Evolutionary conservation across 53 echinoderm and acorn worm genomes (phyloP), one percentile per base, ranked within the genome.

Genomic region (Holothuria leucospilota): DNA sequence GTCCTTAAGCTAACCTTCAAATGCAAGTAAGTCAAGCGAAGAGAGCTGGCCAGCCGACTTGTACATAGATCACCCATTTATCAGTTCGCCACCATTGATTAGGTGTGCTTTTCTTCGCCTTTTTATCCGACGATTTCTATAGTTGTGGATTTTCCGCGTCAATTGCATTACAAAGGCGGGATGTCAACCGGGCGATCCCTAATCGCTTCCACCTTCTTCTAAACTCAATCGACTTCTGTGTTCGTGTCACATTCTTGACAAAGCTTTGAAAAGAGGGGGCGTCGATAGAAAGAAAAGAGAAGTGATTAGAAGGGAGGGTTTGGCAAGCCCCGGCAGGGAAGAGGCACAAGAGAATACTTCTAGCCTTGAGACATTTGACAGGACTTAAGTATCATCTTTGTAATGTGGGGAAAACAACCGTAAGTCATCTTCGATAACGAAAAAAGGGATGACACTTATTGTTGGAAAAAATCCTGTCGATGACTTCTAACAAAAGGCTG

Each of bases 81-180:
- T 46, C 75, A 75, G 49, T 24, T 6, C 51, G 28, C 21, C 52
- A 49, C 52, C 75, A 75, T 49, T 75, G 75, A 75, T 75, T 75
- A 49, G 52, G 75, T 75, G 75, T 75, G 51, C 49, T 49, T 20
- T 75, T 75, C 51, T 38, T 21, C 75, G 49, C 51, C 51, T 75
- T 49, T 24, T 27, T 52, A 75, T 75, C 75, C 49, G 46, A 25
- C 53, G 28, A 51, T 27, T 49, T 75, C 75, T 49, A 51, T 75
- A 25, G 75, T 42, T 11, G 10, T 49, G 75, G 75, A 75, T 75
- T 75, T 75, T 75, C 75, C 75, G 75, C 75, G 75, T 75, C 75
- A 75, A 75, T 75, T 75, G 51, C 75, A 75, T 52, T 75, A 51
- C 75, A 75, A 51, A 51, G 51, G 16, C 42, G 7, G 52, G 34